phyloP scores from a whole-genome alignment of 1,140 invertebrate genomes.

The Drosophila pseudoobscura region DNA sequence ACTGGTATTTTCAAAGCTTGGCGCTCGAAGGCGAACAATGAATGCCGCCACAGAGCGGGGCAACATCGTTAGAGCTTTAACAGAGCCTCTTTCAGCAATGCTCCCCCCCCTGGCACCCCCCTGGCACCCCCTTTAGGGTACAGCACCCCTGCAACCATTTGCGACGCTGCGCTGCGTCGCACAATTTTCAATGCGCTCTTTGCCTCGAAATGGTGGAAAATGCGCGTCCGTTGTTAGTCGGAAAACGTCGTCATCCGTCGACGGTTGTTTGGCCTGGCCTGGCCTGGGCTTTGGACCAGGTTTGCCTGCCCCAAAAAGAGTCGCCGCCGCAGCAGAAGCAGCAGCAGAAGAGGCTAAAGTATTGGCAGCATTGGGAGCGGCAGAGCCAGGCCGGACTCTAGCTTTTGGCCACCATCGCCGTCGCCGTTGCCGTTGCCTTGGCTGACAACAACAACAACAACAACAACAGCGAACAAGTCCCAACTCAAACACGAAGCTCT shows the following conservation, averaged over 20 bases:
- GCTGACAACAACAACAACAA: slow-evolving; percentile 18
- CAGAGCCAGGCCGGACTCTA: slow-evolving; percentile 32
- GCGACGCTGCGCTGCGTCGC: slow-evolving; percentile 72
- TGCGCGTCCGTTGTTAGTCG: slow-evolving; percentile 81
- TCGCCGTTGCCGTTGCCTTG: slow-evolving; percentile 23
- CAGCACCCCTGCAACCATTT: slow-evolving; percentile 27
- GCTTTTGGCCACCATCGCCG: slow-evolving; percentile 8
- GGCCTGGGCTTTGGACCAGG: slow-evolving; percentile 49
- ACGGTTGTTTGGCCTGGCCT: slow-evolving; percentile 75
- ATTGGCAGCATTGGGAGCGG: background rate
- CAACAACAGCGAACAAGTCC: slow-evolving; percentile 29
- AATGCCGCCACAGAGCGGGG: slow-evolving; percentile 57
- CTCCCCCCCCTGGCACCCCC: background rate
- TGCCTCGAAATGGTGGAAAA: slow-evolving; percentile 80
- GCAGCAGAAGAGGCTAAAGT: slow-evolving; percentile 9
- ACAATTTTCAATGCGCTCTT: slow-evolving; percentile 79
- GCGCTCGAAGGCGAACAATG: slow-evolving; percentile 69
- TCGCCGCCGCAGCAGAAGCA: slow-evolving; percentile 24
- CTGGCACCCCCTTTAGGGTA: background rate
- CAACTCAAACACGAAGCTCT: slow-evolving; percentile 53
- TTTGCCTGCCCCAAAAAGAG: slow-evolving; percentile 36
- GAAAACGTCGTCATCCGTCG: slow-evolving; percentile 81
- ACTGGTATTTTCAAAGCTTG: slow-evolving; percentile 65
- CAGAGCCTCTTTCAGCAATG: slow-evolving; percentile 23
- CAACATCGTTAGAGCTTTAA: slow-evolving; percentile 78